Conservation (phyloP, 1,140 invertebrate genomes). For the Lerema accius region DNA sequence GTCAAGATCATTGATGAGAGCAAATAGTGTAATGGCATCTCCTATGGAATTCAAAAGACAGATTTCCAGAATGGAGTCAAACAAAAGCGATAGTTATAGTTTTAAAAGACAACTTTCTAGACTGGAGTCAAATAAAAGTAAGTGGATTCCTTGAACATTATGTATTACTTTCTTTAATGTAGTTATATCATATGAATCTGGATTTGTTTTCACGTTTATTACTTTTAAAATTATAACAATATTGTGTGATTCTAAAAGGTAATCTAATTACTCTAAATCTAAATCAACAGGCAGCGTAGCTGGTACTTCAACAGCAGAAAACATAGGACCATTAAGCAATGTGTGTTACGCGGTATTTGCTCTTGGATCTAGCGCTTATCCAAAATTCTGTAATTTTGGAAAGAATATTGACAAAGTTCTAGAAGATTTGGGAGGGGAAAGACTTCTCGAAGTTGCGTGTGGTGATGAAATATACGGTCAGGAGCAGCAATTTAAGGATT, state of each 20-base stretch:
- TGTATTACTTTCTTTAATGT: too few relatives aligned
- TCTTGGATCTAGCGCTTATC: conserved; percentile 97
- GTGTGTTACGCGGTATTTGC: conserved; percentile 97
- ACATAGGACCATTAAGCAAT: conserved; percentile 93
- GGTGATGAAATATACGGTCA: conserved; percentile 98
- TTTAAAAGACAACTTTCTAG: conserved; percentile 49
- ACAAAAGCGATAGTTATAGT: conserved; percentile 70
- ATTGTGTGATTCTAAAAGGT: neutral
- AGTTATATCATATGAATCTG: neutral
- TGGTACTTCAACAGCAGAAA: conserved; percentile 90
- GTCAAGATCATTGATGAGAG: conserved; percentile 95
- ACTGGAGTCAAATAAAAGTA: conserved; percentile 62
- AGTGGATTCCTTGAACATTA: conserved; percentile 31
- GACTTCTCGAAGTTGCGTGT: conserved; percentile 89
- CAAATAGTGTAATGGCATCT: conserved; percentile 91
- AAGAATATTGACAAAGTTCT: conserved; percentile 96
- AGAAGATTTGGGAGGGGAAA: conserved; percentile 94
- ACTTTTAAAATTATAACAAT: neutral
- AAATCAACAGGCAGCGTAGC: conserved; percentile 61
- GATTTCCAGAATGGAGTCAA: conserved; percentile 87
- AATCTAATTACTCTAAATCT: conserved; percentile 6
- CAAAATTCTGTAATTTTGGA: conserved; percentile 97
- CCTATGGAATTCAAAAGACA: conserved; percentile 79
- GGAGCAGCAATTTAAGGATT: conserved; percentile 95
- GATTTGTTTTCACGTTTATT: neutral